phyloP scores from a whole-genome alignment of 2,888 invertebrate species.

The Eueremaeus valkanovi region DNA sequence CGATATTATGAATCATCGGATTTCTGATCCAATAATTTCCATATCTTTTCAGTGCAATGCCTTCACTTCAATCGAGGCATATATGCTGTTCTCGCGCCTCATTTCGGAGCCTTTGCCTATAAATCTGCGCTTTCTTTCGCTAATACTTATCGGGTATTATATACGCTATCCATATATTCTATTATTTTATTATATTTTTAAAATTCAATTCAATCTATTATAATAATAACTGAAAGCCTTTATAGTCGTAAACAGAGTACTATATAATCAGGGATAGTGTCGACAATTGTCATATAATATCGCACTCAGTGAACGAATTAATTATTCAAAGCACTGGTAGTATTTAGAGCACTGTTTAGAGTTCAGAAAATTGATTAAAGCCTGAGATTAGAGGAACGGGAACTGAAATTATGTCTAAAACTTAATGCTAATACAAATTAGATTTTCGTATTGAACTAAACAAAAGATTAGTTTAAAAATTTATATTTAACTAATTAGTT shows the following conservation, averaged over 20 bases:
- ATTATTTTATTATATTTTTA: not conserved
- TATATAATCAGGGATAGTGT: not conserved
- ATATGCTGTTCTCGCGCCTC: constrained; percentile 13
- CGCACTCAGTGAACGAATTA: not conserved
- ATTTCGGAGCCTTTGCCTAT: constrained; percentile 11
- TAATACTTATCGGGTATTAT: constrained; percentile 31
- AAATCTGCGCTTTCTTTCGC: constrained; percentile 32
- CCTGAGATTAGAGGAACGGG: constrained; percentile 1
- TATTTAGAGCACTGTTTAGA: not conserved
- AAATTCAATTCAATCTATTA: constrained; percentile 6
- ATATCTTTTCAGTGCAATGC: constrained; percentile 35
- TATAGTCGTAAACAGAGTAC: not conserved
- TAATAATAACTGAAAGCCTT: constrained; percentile 14
- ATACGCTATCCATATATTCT: too few relatives aligned
- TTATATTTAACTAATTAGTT: not conserved
- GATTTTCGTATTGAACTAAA: not conserved
- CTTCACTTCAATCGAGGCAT: constrained; percentile 32
- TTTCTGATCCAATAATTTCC: constrained; percentile 8
- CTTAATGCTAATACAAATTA: not conserved
- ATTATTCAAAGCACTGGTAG: constrained; percentile 4
- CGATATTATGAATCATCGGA: constrained; percentile 18
- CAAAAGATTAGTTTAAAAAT: not conserved
- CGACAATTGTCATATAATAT: not conserved
- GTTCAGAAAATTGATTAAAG: constrained; percentile 6
- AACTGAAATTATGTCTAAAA: not conserved